Evolutionary conservation across 2,888 invertebrate species (phyloP).

Genomic region (Drosophila pseudotakahashii): DNA sequence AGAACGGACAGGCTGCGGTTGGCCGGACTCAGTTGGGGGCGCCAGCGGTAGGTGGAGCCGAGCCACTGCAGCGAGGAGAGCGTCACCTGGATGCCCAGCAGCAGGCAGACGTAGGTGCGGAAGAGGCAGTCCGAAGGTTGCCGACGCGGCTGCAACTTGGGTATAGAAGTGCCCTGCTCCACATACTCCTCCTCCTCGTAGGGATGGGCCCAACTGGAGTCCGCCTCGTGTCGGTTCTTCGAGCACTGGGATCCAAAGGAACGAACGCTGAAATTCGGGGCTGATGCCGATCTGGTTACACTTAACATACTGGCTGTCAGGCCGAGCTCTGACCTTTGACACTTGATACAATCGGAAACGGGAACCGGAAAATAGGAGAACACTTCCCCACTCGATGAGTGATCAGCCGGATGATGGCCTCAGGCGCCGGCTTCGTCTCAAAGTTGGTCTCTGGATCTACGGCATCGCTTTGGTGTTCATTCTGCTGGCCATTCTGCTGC

Average conservation of each 20-base stretch:
- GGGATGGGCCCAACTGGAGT: neutral
- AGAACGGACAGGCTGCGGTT: conserved; percentile 48
- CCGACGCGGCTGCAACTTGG: neutral
- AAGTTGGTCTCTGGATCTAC: conserved; percentile 39
- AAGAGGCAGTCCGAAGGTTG: conserved; percentile 14
- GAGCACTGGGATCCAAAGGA: neutral
- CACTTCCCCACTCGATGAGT: conserved; percentile 47
- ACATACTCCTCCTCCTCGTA: neutral
- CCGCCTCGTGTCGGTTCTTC: neutral
- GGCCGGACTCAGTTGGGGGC: conserved; percentile 7
- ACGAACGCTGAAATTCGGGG: conserved; percentile 14
- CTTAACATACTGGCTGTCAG: conserved; percentile 35
- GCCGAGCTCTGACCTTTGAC: conserved; percentile 2
- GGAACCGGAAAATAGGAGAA: conserved; percentile 1
- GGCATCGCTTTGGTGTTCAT: conserved; percentile 42
- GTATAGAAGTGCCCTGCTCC: conserved; percentile 5
- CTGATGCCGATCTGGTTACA: conserved; percentile 18
- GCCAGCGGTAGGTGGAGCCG: conserved; percentile 49
- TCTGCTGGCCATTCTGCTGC: conserved; percentile 9
- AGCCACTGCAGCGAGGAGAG: conserved; percentile 55
- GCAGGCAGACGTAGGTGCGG: conserved; percentile 43
- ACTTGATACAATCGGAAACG: conserved; percentile 3
- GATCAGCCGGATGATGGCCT: conserved; percentile 17
- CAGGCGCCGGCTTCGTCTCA: conserved; percentile 5
- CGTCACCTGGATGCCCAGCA: conserved; percentile 42